Evolutionary conservation across 1,140 invertebrate species (phyloP).

Genomic region (Coptotermes formosanus): DNA sequence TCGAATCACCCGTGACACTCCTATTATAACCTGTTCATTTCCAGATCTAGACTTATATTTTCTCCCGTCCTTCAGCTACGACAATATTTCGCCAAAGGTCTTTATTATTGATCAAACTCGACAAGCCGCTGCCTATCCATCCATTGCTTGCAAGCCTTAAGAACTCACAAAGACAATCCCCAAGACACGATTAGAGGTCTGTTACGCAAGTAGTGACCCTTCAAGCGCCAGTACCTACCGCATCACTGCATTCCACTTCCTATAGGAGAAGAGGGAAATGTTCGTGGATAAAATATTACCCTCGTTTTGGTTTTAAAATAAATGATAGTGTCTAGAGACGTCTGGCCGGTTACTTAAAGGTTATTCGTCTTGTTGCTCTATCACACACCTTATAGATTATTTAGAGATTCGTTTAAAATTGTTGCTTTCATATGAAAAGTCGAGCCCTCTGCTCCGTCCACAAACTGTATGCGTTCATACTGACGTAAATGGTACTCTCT

Average conservation of each 20-base stretch:
- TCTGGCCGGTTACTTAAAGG: background rate
- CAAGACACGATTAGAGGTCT: too few relatives aligned
- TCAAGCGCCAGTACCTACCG: background rate
- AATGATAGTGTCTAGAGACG: background rate
- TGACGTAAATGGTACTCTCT: background rate
- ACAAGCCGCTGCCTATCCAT: too few relatives aligned
- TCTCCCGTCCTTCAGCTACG: too few relatives aligned
- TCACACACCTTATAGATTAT: background rate
- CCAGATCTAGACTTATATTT: too few relatives aligned
- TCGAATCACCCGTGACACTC: too few relatives aligned
- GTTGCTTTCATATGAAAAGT: background rate
- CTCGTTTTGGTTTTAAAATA: background rate
- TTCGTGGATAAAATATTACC: background rate
- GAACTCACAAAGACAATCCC: too few relatives aligned
- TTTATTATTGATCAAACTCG: too few relatives aligned
- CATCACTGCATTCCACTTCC: background rate
- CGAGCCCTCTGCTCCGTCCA: background rate
- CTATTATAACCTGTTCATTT: too few relatives aligned
- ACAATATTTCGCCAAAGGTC: too few relatives aligned
- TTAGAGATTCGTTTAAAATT: background rate
- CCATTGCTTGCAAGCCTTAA: too few relatives aligned
- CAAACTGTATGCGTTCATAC: background rate
- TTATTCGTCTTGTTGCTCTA: background rate
- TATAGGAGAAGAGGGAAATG: background rate
- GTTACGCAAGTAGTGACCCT: too few relatives aligned